phyloP scores from a whole-genome alignment of 2,888 invertebrate species.

The Anorthoa munda region DNA sequence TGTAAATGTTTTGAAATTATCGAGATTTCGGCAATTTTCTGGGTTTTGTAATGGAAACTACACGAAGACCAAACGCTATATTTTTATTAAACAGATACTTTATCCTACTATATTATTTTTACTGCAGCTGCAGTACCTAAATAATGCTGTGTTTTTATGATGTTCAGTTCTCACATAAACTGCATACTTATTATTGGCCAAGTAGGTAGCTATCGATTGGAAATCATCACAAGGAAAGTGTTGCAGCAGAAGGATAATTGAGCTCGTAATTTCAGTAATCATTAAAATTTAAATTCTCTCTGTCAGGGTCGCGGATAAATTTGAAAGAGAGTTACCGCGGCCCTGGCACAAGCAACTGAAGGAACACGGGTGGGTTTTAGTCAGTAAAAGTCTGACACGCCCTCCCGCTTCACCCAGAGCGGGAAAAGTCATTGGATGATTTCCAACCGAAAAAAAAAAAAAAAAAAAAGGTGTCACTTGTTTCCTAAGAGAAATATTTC shows the following conservation, averaged over 20 bases:
- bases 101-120: background rate
- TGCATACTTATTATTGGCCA: background rate
- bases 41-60: background rate
- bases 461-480: too few species aligned
- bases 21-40: conserved; percentile 11
- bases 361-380: too few species aligned
- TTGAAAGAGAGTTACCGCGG: too few species aligned
- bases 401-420: too few species aligned
- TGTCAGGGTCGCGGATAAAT: too few species aligned
- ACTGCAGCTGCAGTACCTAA: background rate
- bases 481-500: too few species aligned
- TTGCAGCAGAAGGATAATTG: background rate
- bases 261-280: too few species aligned
- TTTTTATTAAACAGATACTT: background rate
- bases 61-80: background rate
- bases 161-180: background rate
- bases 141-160: background rate
- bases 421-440: too few species aligned
- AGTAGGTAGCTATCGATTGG: background rate
- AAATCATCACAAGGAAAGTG: background rate
- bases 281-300: too few species aligned
- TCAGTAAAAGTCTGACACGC: too few species aligned
- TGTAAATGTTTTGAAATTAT: conserved; percentile 24
- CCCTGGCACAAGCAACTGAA: too few species aligned
- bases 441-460: too few species aligned